These are phyloP conservation scores for Operophtera brumata DNA, from an alignment of 2,888 invertebrate species.

Conservation along the genomic window DNA sequence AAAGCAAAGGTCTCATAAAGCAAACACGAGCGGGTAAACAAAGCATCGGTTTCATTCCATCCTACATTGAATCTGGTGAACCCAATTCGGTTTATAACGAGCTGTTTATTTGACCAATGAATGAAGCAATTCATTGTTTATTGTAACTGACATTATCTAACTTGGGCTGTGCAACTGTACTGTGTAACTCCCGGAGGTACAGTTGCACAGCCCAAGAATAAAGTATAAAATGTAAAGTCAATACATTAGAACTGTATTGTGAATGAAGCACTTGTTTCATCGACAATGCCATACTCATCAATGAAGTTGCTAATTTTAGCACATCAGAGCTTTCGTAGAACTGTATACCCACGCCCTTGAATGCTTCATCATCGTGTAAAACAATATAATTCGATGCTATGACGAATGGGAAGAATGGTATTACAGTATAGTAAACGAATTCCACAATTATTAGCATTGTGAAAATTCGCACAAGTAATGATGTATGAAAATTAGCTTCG, in stretches of 20 bases:
- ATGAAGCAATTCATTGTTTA: constrained; percentile 23
- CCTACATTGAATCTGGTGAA: constrained; percentile 9
- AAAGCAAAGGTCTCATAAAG: constrained; percentile 7
- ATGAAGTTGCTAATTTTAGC: constrained; percentile 35
- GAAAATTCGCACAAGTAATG: constrained; percentile 22
- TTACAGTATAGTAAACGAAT: constrained; percentile 17
- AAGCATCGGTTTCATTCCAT: constrained; percentile 13
- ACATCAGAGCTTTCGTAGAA: constrained; percentile 29
- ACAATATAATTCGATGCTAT: constrained; percentile 32
- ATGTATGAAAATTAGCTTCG: constrained; percentile 28
- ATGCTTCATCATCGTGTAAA: no score
- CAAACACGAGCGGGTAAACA: constrained; percentile 15
- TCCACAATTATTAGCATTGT: constrained; percentile 7
- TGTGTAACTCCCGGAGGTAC: constrained; percentile 1
- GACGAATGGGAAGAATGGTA: constrained; percentile 26
- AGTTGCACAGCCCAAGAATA: background rate
- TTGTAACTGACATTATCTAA: constrained; percentile 4
- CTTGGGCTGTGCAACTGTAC: no score
- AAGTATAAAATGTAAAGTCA: constrained; percentile 2
- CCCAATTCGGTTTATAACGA: constrained; percentile 25
- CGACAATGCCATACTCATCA: background rate
- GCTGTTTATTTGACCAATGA: constrained; percentile 22
- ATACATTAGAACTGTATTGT: background rate
- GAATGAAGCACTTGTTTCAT: constrained; percentile 2
- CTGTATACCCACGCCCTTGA: constrained; percentile 37